A percentile compares a stretch with the other conserved stretches of the same genome.
Evolutionary conservation across 2,888 invertebrate genomes (phyloP).

Genomic region (Morinoia aosen): DNA sequence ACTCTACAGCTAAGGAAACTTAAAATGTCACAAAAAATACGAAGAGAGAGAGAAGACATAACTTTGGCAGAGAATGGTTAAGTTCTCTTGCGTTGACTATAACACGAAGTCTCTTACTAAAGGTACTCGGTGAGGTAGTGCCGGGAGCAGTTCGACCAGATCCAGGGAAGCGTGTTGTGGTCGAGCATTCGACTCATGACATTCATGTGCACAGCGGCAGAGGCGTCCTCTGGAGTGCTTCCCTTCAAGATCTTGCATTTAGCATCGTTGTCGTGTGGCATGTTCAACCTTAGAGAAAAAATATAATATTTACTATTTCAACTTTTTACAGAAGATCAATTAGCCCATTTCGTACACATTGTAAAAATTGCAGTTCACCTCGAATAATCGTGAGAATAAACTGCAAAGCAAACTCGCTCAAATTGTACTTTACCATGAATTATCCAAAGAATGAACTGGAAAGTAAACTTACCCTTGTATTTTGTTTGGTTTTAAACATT

Average conservation of each 20-base stretch:
- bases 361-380: not conserved
- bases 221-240: conserved; percentile 61
- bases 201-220: conserved; percentile 71
- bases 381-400: not conserved
- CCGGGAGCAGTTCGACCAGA: conserved; percentile 88
- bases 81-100: not conserved
- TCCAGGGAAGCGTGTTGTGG: conserved; percentile 87
- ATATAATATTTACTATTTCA: conserved; percentile 67
- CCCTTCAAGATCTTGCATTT: conserved; percentile 78
- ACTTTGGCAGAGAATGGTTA: not conserved
- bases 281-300: conserved; percentile 77
- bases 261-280: conserved; percentile 88
- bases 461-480: no score
- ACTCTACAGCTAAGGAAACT: not conserved
- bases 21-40: not conserved
- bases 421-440: not conserved
- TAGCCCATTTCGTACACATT: not conserved
- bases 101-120: conserved; percentile 77
- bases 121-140: conserved; percentile 83
- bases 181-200: conserved; percentile 89
- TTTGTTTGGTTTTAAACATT: no score
- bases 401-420: not conserved
- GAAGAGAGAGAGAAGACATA: not conserved
- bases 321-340: conserved; percentile 36
- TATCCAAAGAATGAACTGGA: not conserved